phyloP scores from a whole-genome alignment of 2,888 invertebrate genomes.

The Acleris sparsana region DNA sequence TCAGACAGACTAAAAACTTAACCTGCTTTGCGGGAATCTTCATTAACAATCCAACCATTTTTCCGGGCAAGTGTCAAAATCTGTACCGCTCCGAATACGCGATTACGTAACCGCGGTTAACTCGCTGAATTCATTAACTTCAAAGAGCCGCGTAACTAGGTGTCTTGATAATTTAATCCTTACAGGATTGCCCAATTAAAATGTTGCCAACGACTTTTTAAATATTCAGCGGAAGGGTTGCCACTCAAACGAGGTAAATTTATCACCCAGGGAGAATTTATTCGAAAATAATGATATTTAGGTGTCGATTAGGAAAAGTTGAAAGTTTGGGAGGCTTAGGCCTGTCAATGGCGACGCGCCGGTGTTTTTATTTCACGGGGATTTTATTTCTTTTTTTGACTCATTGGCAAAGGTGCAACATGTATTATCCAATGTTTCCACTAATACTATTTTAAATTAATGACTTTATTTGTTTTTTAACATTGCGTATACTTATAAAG shows the following conservation, averaged over 20 bases:
- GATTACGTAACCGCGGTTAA: constrained; percentile 59
- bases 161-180: constrained; percentile 84
- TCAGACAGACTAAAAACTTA: no score
- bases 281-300: constrained; percentile 79
- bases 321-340: constrained; percentile 62
- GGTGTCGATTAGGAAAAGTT: constrained; percentile 79
- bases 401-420: no score
- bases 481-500: no score
- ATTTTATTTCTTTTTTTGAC: no score
- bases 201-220: constrained; percentile 82
- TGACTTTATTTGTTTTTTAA: no score
- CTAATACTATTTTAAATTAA: no score
- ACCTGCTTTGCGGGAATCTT: no score
- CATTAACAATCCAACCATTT: neutral
- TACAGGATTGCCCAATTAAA: constrained; percentile 80
- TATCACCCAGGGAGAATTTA: constrained; percentile 74
- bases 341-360: constrained; percentile 46
- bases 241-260: constrained; percentile 73
- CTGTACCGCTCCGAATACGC: constrained; percentile 39
- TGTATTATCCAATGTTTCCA: no score
- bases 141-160: constrained; percentile 76
- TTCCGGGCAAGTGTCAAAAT: constrained; percentile 37
- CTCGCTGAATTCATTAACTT: constrained; percentile 81
- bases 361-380: constrained; percentile 25
- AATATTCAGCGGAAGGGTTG: constrained; percentile 79